phyloP scores from a whole-genome alignment of 2,797 vertebrate species.

The Octomys mimax region DNA sequence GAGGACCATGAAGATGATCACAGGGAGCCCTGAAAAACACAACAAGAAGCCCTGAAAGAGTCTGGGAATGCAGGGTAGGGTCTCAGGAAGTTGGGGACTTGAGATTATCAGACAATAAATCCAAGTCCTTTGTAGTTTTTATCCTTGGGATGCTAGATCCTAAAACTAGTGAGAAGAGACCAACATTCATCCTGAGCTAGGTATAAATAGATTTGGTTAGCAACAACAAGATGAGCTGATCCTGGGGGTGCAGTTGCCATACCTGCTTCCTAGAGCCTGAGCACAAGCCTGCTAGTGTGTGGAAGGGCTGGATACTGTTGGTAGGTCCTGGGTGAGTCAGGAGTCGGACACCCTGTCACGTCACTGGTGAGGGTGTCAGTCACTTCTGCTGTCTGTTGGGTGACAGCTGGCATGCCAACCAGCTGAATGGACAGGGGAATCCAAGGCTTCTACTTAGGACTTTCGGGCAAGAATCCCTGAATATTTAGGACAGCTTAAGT shows the following conservation, averaged over 20 bases:
- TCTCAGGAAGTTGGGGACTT: neutral
- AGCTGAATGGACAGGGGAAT: neutral
- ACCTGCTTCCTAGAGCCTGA: neutral
- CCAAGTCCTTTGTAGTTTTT: neutral
- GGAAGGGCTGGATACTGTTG: neutral
- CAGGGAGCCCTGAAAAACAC: neutral
- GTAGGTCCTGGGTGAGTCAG: neutral
- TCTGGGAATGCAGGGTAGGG: neutral
- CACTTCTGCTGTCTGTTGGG: neutral
- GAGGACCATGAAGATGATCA: neutral
- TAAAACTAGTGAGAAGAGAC: neutral
- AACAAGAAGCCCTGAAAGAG: neutral
- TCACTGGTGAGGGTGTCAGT: neutral
- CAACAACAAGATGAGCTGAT: neutral
- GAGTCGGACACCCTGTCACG: neutral
- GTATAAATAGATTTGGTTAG: neutral
- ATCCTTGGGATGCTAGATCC: slow-evolving; percentile 7
- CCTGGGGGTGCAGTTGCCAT: neutral
- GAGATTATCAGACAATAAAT: neutral
- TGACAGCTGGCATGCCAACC: neutral
- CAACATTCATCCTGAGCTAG: neutral
- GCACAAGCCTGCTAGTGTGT: neutral
- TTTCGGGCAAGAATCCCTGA: neutral
- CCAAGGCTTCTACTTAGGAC: neutral
- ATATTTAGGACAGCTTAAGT: neutral